Base-by-base conservation (phyloP, 2,797 vertebrate genomes). In the Phylloscopus collybita region DNA sequence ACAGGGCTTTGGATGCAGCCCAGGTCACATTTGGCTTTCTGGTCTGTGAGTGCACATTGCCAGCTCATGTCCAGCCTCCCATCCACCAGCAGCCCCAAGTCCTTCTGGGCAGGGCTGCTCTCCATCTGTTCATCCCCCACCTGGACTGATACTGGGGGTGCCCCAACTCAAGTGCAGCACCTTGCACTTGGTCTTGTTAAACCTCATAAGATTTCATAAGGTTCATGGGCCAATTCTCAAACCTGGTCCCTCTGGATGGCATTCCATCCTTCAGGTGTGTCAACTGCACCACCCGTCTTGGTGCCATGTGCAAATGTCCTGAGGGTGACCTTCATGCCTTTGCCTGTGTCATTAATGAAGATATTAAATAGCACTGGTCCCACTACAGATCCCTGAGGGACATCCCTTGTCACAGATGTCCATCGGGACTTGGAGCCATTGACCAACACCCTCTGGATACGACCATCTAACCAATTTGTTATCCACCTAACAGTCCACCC, bases 81-180 rank as follows among this genome's bases (percentile, higher is more conserved):
- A 27, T 34, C 17, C 22, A 78, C 4, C 51, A 66, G n/a, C 45
- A 49, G 1, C 4, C 38, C 40, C 30, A 42, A 30, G 16, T 72
- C 53, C 53, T 66, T 30, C n/a, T 60, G 4, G 6, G 2, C 13
- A 14, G 13, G 11, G 30, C 40, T 60, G 73, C 30, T 54, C 30
- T 66, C 0, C 1, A 25, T 72, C 40, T 11, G 22, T 27, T 73
- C 47, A 36, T 36, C 34, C 38, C 22, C 18, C 27, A 34, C 19
- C 34, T 42, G 30, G 34, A 20, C 36, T 36, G 13, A 25, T 42
- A 25, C 3, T 0, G 0, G 40, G 3, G 15, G 3, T 72, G 53
- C 10, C 45, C 15, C 4, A 22, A 2, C 30, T 40, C 40, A 19
- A 19, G 9, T 53, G 51, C 16, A 84, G 25, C 40, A 23, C 34